Base-by-base conservation (phyloP, 30 jellyfish, hydroid and myxozoan species). In the Hydractinia symbiolongicarpus region DNA sequence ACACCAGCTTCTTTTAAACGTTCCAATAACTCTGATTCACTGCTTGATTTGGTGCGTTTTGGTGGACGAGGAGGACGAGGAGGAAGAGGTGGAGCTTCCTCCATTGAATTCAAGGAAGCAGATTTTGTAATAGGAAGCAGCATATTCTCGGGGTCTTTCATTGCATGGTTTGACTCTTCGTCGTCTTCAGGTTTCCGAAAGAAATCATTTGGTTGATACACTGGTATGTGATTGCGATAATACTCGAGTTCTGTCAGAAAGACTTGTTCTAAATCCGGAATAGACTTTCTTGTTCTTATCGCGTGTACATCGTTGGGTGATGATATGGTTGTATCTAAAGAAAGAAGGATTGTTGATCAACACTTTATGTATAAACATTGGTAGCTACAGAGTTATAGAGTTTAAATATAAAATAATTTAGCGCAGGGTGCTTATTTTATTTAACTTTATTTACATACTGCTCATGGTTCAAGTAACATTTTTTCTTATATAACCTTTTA, bases 1-100 rank as follows among this genome's bases (percentile, higher is more conserved):
- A 64, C 40, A 64, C 74, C 74, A n/a, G 74, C 74, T 6, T 64
- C 74, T n/a, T 51, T 44, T 6, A 64, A 13, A 7, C 74, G 74
- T 51, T 64, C 52, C 17, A 44, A 51, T 64, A 64, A 64, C 9
- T 64, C 74, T n/a, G 52, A n/a, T 51, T 64, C 74, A 64, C 74
- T 64, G 19, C 74, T 44, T 7, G 74, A 64, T 13, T 64, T 64
- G 74, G 9, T 64, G 19, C 74, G 9, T 51, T 64, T 64, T 0
- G 74, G 74, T 6, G 74, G 74, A n/a, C 19, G 40, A 9, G 74
- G 69, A 13, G 69, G 74, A 30, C 44, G 74, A 6, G 74, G 74
- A n/a, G 40, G 40, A 9, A 51, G 69, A 13, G 69, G 74, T 4
- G 74, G 74, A 7, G 74, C 52, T 1, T 64, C 74, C 19, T 64